Evolutionary conservation across 2,888 invertebrate species (phyloP), one percentile per base, ranked within the genome.

Genomic region (Hyles lineata): DNA sequence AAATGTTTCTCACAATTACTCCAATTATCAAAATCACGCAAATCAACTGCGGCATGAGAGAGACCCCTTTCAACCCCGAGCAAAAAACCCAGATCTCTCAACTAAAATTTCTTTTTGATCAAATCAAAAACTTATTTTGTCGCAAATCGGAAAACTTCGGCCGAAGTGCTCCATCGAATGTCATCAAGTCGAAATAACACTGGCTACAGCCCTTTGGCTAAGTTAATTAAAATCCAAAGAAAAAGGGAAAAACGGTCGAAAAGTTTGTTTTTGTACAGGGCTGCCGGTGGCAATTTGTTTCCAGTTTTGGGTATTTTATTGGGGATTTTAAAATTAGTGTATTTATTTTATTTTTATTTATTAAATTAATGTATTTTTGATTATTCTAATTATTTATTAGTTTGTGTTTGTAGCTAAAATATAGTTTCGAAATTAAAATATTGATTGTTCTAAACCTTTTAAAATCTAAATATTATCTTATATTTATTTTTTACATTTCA

Each of bases 101-200:
- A 67, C 43, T 23, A 67, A 67, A 84, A 88, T 87, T 83, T 80
- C 74, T 76, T 83, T 83, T 80, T 79, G 83, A 79, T 87, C 88
- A 89, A 88, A 86, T 86, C 82, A 87, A 90, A 86, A 86, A 87
- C 88, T 89, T 85, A 84, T 84, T 23, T 63, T 23, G 61, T 29
- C 35, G 43, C 15, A 25, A 78, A 78, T 77, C 78, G 83, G 75
- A 73, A 76, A 78, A 77, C 71, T 78, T 80, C 71, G 23, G 82
- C 83, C 80, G 67, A 87, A 91, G 91, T 90, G 92, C 90, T 91
- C 92, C 90, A 94, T 93, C 90, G 92, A 88, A 87, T 91, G 91
- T 91, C 92, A 91, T 93, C 90, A 92, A 92, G 92, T 91, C 90
- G 90, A 87, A 92, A 92, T 92, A 90, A 92, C 87, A 87, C 85